Evolutionary conservation across 2,888 invertebrate species (phyloP).

Genomic region (Mythimna albipuncta): DNA sequence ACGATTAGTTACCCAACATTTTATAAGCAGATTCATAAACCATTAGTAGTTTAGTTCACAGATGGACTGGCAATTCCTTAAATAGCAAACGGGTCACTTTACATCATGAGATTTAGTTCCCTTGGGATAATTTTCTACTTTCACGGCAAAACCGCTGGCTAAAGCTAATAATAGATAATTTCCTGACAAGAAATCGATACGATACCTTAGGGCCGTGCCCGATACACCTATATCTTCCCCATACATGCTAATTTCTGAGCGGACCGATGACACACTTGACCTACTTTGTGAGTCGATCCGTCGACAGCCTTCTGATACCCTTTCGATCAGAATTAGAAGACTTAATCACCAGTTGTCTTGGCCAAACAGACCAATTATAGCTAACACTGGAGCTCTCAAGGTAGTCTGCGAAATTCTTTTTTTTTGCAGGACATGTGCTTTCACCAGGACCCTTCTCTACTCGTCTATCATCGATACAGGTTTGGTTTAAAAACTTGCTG

Average conservation of each 20-base stretch:
- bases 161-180: background rate
- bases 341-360: constrained; percentile 16
- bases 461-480: no score
- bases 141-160: background rate
- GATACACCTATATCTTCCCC: constrained; percentile 15
- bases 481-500: no score
- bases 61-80: no score
- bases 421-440: no score
- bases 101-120: no score
- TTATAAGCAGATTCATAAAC: no score
- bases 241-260: constrained; percentile 37
- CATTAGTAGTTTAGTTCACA: no score
- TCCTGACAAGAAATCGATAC: constrained; percentile 28
- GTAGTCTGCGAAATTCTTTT: no score
- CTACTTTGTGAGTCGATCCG: constrained; percentile 23
- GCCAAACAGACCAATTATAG: constrained; percentile 36
- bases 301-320: constrained; percentile 7
- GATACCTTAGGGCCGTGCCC: constrained; percentile 2
- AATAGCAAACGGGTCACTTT: no score
- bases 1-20: no score
- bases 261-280: constrained; percentile 46
- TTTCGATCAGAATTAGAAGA: constrained; percentile 18
- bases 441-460: no score
- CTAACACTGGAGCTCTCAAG: constrained; percentile 11
- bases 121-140: background rate